These are phyloP conservation scores for Teleogryllus oceanicus DNA, from an alignment of 2,888 invertebrate species.

Conservation along the genomic window DNA sequence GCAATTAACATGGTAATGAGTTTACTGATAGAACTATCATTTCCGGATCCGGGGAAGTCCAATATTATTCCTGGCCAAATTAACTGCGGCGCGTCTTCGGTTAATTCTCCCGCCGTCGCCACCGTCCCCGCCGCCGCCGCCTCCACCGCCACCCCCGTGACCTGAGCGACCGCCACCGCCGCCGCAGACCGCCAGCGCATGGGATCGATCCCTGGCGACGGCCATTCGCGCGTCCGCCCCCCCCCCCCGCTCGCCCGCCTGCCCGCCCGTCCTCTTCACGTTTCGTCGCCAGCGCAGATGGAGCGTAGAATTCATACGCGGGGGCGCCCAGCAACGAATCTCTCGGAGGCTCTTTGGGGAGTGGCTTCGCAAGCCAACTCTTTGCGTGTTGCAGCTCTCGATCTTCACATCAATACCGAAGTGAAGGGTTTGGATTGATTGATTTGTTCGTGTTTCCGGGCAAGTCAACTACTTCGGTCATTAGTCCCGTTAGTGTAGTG, in stretches of 20 bases:
- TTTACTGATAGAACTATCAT: conserved; percentile 11
- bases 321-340: no score
- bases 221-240: not conserved
- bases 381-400: no score
- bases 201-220: not conserved
- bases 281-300: no score
- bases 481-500: no score
- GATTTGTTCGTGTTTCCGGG: no score
- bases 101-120: not conserved
- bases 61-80: conserved; percentile 18
- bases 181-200: conserved; percentile 26
- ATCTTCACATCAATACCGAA: no score
- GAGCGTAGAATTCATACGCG: no score
- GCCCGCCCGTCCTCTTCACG: no score
- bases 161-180: conserved; percentile 2
- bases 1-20: conserved; percentile 18
- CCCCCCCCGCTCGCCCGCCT: not conserved
- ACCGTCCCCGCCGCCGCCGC: not conserved
- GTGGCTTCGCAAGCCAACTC: no score
- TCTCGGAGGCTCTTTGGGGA: no score
- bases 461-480: no score
- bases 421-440: no score
- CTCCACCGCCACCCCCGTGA: not conserved
- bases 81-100: conserved; percentile 18
- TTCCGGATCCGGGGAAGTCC: conserved; percentile 18